Evolutionary conservation across 2,888 invertebrate genomes (phyloP).

Genomic region (Carpatolechia fugitivella): DNA sequence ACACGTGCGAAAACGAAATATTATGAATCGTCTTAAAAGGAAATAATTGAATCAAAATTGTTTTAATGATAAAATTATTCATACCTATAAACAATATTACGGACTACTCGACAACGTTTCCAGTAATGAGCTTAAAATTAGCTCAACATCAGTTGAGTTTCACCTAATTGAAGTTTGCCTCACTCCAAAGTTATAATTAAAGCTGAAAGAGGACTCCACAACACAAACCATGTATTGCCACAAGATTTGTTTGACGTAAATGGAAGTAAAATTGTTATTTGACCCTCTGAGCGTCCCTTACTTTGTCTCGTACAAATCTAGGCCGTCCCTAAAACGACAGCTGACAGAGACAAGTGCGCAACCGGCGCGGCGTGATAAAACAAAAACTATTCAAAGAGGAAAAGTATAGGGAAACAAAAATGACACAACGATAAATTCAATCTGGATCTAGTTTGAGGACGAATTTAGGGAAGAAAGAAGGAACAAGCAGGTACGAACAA

Average conservation of each 20-base stretch:
- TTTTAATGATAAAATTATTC: no score
- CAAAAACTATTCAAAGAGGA: slow-evolving; percentile 14
- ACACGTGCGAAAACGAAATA: no score
- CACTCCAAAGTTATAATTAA: neutral
- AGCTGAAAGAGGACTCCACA: neutral
- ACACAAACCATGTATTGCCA: neutral
- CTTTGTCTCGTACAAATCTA: slow-evolving; percentile 9
- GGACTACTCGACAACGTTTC: no score
- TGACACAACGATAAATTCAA: slow-evolving; percentile 36
- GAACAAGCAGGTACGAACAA: neutral
- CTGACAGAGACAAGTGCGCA: slow-evolving; percentile 9
- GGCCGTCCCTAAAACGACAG: slow-evolving; percentile 11
- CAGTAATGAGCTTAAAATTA: no score
- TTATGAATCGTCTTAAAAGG: no score
- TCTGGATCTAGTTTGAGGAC: slow-evolving; percentile 26
- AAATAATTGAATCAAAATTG: no score
- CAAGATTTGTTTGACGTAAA: neutral
- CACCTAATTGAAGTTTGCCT: no score
- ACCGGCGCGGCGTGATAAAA: slow-evolving; percentile 15
- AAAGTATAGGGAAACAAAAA: slow-evolving; percentile 23
- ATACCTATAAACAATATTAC: no score
- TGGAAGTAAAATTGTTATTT: slow-evolving; percentile 4
- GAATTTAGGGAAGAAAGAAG: neutral
- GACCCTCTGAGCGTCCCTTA: slow-evolving; percentile 1
- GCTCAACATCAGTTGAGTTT: no score